These are phyloP conservation scores for Pitangus sulphuratus DNA, from an alignment of 2,797 vertebrate genomes.

Conservation along the genomic window DNA sequence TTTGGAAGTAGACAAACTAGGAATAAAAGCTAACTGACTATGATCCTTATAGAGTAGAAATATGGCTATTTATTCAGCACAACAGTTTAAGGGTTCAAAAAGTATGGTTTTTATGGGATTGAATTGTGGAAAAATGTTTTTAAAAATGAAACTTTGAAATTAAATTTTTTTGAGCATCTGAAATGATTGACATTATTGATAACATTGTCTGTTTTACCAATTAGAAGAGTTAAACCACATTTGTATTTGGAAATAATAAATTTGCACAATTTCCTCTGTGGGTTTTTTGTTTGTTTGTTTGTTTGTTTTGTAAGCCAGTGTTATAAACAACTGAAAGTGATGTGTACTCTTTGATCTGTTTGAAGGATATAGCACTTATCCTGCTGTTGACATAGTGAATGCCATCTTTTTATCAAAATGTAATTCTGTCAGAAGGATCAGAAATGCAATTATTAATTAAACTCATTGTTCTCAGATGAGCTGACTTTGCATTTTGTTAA, in stretches of 20 bases:
- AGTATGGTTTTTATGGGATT: background rate
- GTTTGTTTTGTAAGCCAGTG: background rate
- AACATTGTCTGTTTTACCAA: background rate
- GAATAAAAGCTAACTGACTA: slow-evolving; percentile 53
- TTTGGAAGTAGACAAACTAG: slow-evolving; percentile 5
- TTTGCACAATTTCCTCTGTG: slow-evolving; percentile 1
- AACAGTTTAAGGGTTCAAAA: slow-evolving; percentile 57
- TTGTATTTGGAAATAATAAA: slow-evolving; percentile 21
- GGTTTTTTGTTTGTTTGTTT: background rate
- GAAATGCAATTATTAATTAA: slow-evolving; percentile 44
- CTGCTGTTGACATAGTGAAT: slow-evolving; percentile 36
- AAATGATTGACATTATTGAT: background rate
- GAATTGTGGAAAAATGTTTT: background rate
- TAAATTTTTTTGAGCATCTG: background rate
- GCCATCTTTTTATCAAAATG: slow-evolving; percentile 14
- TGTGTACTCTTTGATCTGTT: slow-evolving; percentile 18
- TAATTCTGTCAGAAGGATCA: slow-evolving; percentile 7
- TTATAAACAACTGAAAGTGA: slow-evolving; percentile 18
- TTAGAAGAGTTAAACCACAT: background rate
- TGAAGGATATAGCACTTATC: slow-evolving; percentile 33
- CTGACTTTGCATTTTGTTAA: slow-evolving; percentile 46
- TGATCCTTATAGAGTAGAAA: slow-evolving; percentile 25
- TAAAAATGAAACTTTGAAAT: slow-evolving; percentile 1
- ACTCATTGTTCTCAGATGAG: slow-evolving; percentile 14
- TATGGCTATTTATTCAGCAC: slow-evolving; percentile 51